These are phyloP conservation scores for Crematogaster levior DNA, from an alignment of 2,888 invertebrate genomes.

Conservation along the genomic window DNA sequence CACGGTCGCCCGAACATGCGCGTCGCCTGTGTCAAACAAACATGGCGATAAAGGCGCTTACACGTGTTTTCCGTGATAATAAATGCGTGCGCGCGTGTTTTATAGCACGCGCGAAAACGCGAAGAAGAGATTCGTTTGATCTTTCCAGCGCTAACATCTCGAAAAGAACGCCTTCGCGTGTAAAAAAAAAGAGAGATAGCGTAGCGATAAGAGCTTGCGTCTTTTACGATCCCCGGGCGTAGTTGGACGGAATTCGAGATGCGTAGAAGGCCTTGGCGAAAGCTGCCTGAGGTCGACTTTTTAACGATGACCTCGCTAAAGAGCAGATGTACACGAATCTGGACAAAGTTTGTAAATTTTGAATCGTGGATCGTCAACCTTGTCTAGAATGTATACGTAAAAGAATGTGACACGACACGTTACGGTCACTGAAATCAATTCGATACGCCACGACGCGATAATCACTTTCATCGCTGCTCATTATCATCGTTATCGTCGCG, in stretches of 20 bases:
- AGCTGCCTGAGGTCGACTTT: background rate
- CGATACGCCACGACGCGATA: constrained; percentile 5
- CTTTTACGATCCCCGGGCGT: background rate
- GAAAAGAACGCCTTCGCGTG: background rate
- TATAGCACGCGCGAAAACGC: background rate
- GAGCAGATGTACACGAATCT: background rate
- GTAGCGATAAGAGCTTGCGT: constrained; percentile 46
- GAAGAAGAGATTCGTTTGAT: constrained; percentile 38
- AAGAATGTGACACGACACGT: constrained; percentile 8
- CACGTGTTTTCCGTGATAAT: constrained; percentile 31
- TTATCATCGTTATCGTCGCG: constrained; percentile 16
- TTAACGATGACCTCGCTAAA: constrained; percentile 21
- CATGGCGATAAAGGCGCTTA: background rate
- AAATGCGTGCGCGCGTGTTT: constrained; percentile 11
- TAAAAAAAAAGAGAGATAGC: constrained; percentile 41
- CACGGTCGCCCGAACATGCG: background rate
- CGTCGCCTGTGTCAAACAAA: constrained; percentile 21
- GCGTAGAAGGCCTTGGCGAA: background rate
- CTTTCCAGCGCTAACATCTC: background rate
- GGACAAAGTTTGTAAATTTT: constrained; percentile 11
- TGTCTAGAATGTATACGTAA: background rate
- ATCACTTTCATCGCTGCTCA: background rate
- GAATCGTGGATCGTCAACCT: background rate
- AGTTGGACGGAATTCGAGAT: background rate
- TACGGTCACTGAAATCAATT: background rate